A percentile compares a stretch with the other conserved stretches of the same genome.
These are phyloP conservation scores for Leuciscus idus DNA, from an alignment of 2,113 vertebrate species.

Conservation along the genomic window DNA sequence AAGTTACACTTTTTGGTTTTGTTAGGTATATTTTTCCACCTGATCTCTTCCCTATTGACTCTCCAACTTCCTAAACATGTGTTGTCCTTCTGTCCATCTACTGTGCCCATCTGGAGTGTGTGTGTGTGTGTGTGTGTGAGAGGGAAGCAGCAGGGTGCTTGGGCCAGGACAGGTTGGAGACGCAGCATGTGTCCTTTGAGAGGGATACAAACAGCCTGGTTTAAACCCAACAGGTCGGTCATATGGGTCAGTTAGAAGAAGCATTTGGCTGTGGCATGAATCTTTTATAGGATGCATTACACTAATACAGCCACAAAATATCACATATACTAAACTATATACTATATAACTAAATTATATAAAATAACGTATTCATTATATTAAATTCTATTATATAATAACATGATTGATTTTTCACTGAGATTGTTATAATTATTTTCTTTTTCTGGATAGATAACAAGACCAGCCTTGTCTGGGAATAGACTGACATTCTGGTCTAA, in stretches of 20 bases:
- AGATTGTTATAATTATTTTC: too few relatives aligned
- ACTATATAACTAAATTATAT: too few relatives aligned
- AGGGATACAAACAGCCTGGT: constrained; percentile 60
- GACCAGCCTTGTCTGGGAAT: constrained; percentile 22
- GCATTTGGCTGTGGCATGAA: constrained; percentile 31
- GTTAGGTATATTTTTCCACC: background rate
- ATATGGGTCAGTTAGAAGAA: constrained; percentile 49
- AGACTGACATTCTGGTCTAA: background rate
- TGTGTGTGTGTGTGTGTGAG: constrained; percentile 50
- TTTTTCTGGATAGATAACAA: background rate
- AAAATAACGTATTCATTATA: too few relatives aligned
- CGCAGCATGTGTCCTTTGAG: constrained; percentile 44
- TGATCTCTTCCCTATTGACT: constrained; percentile 23
- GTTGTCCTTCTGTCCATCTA: constrained; percentile 66
- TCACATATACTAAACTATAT: too few relatives aligned
- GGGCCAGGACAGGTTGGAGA: constrained; percentile 27
- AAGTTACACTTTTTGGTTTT: background rate
- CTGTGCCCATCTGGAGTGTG: constrained; percentile 63
- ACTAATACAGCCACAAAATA: constrained; percentile 45
- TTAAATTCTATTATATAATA: too few relatives aligned
- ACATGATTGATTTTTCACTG: too few relatives aligned
- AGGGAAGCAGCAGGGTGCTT: constrained; percentile 61
- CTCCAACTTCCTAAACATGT: constrained; percentile 56
- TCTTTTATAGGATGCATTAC: background rate
- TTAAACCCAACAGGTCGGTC: constrained; percentile 59